phyloP scores from a whole-genome alignment of 2,888 invertebrate species.

The Branchellion lobata region DNA sequence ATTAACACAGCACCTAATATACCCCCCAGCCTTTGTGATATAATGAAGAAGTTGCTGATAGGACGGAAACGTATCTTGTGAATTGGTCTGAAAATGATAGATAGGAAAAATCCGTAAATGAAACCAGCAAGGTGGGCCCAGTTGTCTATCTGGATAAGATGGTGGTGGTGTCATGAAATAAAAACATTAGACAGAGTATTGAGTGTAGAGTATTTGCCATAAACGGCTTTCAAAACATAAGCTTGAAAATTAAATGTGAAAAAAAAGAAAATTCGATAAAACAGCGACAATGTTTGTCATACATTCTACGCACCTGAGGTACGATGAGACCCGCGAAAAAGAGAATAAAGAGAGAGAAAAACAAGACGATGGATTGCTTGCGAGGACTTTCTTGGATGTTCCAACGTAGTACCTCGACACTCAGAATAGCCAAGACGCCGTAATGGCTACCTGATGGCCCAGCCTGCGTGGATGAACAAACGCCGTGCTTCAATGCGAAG shows the following conservation, averaged over 20 bases:
- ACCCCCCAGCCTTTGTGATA: conserved; percentile 65
- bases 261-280: too few relatives aligned
- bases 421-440: conserved; percentile 86
- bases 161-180: too few relatives aligned
- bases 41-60: conserved; percentile 8
- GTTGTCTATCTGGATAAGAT: conserved; percentile 74
- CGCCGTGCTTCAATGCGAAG: too few relatives aligned
- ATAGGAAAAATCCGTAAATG: conserved; percentile 85
- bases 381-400: conserved; percentile 69
- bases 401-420: conserved; percentile 90
- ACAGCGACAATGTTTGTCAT: too few relatives aligned
- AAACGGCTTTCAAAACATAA: too few relatives aligned
- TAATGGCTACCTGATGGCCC: conserved; percentile 96
- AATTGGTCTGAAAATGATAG: conserved; percentile 90
- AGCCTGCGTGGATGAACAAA: conserved; percentile 71
- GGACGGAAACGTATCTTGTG: conserved; percentile 76
- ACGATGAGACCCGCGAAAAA: conserved; percentile 76
- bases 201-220: too few relatives aligned
- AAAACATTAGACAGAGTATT: too few relatives aligned
- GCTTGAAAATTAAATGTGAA: too few relatives aligned
- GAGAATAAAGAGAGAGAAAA: conserved; percentile 54
- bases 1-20: conserved; percentile 72
- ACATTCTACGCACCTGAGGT: conserved; percentile 69
- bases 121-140: conserved; percentile 95
- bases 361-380: conserved; percentile 55